Conservation (phyloP, 1,140 invertebrate genomes). For the Lepidurus packardi region DNA sequence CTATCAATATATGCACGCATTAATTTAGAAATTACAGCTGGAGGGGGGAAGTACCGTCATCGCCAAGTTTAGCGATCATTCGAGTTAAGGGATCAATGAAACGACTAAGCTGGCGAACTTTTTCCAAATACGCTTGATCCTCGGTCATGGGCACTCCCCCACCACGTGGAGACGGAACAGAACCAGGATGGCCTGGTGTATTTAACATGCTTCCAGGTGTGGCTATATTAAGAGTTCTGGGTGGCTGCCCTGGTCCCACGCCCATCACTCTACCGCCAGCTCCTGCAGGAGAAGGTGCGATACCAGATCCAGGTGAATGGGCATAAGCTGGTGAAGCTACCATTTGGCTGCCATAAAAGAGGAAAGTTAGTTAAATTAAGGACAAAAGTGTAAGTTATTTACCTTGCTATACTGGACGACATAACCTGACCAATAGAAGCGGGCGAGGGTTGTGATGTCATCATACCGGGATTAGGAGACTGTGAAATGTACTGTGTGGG, state of each 20-base stretch:
- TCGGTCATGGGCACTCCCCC: slow-evolving; percentile 48
- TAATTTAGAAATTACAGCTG: slow-evolving; percentile 28
- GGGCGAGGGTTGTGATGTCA: neutral
- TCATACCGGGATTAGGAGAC: slow-evolving; percentile 47
- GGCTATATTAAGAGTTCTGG: neutral
- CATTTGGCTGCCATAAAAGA: slow-evolving; percentile 53
- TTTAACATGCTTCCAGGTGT: slow-evolving; percentile 56
- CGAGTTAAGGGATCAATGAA: slow-evolving; percentile 85
- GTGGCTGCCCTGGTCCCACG: slow-evolving; percentile 26
- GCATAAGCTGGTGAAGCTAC: slow-evolving; percentile 63
- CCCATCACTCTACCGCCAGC: slow-evolving; percentile 22
- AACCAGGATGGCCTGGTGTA: slow-evolving; percentile 60
- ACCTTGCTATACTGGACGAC: slow-evolving; percentile 25
- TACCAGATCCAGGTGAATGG: slow-evolving; percentile 61
- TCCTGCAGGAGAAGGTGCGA: slow-evolving; percentile 47
- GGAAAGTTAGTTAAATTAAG: slow-evolving; percentile 30
- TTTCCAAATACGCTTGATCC: slow-evolving; percentile 84
- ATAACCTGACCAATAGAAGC: slow-evolving; percentile 5
- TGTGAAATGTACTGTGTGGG: slow-evolving; percentile 62
- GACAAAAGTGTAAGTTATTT: neutral
- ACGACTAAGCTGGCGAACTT: slow-evolving; percentile 73
- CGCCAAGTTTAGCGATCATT: slow-evolving; percentile 79
- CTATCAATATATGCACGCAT: slow-evolving; percentile 45
- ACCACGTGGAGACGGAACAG: slow-evolving; percentile 50
- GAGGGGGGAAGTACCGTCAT: slow-evolving; percentile 55